These are phyloP conservation scores for Turritopsis dohrnii DNA, from an alignment of 30 jellyfish, hydroid and myxozoan genomes.

Conservation along the genomic window DNA sequence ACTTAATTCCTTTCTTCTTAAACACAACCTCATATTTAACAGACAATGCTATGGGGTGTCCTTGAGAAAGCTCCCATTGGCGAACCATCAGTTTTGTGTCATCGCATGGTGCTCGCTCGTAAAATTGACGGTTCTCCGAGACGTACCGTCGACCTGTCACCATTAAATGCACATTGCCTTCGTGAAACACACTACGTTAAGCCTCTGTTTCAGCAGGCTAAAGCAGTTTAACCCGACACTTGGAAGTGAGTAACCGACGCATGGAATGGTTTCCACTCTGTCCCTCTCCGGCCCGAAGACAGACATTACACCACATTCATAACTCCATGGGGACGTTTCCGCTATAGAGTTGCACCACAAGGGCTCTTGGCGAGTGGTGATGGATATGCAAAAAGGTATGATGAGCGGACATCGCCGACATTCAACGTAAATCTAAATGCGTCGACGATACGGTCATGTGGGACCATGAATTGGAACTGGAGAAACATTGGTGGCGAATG, in stretches of 20 bases:
- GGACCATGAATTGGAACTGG: neutral
- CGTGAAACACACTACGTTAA: neutral
- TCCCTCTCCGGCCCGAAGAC: neutral
- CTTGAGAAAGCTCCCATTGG: neutral
- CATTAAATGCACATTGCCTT: neutral
- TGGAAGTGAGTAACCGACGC: conserved; percentile 7
- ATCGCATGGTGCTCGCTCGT: neutral
- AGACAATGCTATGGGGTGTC: neutral
- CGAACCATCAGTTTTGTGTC: neutral
- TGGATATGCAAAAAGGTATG: neutral
- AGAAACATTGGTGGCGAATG: conserved; percentile 5
- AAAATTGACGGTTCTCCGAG: neutral
- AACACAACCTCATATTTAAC: too few species aligned
- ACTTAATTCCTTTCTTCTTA: too few species aligned
- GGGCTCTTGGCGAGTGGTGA: neutral
- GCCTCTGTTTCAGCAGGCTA: neutral
- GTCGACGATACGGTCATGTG: conserved; percentile 1
- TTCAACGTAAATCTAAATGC: neutral
- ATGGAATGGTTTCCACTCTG: conserved; percentile 16
- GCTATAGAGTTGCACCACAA: neutral
- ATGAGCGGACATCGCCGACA: neutral
- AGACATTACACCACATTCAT: neutral
- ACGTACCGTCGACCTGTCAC: conserved; percentile 13
- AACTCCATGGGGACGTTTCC: neutral
- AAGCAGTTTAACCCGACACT: neutral